Evolutionary conservation across 2,113 vertebrate genomes (phyloP).

Genomic region (Anarhynchus alexandrinus): DNA sequence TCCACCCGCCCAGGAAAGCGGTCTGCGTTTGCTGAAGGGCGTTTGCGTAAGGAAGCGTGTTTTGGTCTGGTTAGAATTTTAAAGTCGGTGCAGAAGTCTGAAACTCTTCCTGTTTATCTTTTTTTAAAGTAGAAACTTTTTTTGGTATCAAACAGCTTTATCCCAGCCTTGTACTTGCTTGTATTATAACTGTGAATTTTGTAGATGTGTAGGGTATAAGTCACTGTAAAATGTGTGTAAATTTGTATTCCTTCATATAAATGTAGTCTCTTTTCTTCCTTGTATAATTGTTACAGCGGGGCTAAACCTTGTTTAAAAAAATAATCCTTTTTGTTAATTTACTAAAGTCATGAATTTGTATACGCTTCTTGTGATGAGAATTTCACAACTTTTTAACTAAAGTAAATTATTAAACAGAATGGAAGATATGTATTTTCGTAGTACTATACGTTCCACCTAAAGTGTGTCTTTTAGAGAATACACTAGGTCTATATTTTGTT

Average conservation of each 20-base stretch:
- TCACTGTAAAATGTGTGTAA: constrained; percentile 79
- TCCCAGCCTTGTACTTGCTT: constrained; percentile 70
- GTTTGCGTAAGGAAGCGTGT: neutral
- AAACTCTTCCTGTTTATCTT: neutral
- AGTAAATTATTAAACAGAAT: constrained; percentile 81
- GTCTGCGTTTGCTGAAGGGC: constrained; percentile 78
- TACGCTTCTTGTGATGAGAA: constrained; percentile 69
- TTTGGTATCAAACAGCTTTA: constrained; percentile 71
- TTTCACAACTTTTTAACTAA: constrained; percentile 76
- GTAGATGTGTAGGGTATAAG: constrained; percentile 75
- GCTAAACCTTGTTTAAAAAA: constrained; percentile 60
- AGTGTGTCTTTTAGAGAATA: constrained; percentile 76
- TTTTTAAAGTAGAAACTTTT: constrained; percentile 57
- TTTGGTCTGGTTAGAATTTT: neutral
- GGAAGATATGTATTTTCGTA: constrained; percentile 83
- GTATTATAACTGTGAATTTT: constrained; percentile 83
- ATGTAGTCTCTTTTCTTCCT: constrained; percentile 66
- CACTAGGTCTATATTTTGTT: constrained; percentile 73
- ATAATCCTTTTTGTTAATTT: constrained; percentile 71
- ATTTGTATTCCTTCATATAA: constrained; percentile 77
- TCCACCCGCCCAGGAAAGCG: constrained; percentile 78
- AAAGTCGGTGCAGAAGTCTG: constrained; percentile 49
- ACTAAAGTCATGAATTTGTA: constrained; percentile 73
- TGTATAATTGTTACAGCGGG: constrained; percentile 68
- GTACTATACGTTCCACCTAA: constrained; percentile 67